Percentiles rank a stretch among this genome's conserved stretches.
Evolutionary conservation across 2,113 vertebrate species (phyloP).

Genomic region (Perca schrenkii): DNA sequence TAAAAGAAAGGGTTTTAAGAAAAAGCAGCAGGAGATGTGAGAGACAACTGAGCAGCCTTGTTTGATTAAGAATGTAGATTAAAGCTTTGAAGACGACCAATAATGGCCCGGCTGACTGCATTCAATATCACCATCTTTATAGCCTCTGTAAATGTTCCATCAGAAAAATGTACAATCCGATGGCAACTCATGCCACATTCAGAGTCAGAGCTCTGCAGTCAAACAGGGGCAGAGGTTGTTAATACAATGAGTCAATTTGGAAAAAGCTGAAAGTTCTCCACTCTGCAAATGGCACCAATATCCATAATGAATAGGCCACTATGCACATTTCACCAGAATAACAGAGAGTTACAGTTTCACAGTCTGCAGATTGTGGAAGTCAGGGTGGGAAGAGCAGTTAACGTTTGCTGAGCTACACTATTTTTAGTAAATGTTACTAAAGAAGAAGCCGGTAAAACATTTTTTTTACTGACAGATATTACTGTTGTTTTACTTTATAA

Average conservation of each 20-base stretch:
- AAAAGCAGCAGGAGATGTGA: not conserved
- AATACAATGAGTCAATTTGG: not conserved
- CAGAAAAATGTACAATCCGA: constrained; percentile 5
- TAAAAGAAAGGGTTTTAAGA: not conserved
- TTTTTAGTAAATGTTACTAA: not conserved
- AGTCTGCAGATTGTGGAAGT: not conserved
- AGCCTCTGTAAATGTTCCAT: constrained; percentile 5
- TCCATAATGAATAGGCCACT: not conserved
- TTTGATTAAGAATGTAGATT: not conserved
- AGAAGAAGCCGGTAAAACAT: not conserved
- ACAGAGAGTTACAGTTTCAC: not conserved
- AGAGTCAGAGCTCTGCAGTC: constrained; percentile 18
- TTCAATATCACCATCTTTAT: constrained; percentile 8
- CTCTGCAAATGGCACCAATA: not conserved
- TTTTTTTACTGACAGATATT: not conserved
- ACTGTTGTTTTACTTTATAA: not conserved
- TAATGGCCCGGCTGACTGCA: not conserved
- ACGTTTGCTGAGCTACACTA: not conserved
- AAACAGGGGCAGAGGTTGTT: not conserved
- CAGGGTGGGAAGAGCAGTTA: not conserved
- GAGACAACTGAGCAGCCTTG: not conserved
- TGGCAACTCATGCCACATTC: not conserved
- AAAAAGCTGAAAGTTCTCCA: constrained; percentile 8
- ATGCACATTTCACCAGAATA: not conserved
- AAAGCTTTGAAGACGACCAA: not conserved